Percentiles rank a stretch among this genome's conserved stretches.
Conservation (phyloP, 1,140 invertebrate species). For the fruit fly (Drosophila melanogaster) region Release_6_plus_ISO1_MT NT_037436.4:20744501-20745000, state of each 20-base stretch:
- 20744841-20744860: conserved; percentile 57
- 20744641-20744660: no score
- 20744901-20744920: conserved; percentile 80
- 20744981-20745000: conserved; percentile 39
- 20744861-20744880: conserved; percentile 75
- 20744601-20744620: no score
- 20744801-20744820: conserved; percentile 49
- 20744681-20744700: neutral
- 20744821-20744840: conserved; percentile 10
- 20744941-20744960: conserved; percentile 66
- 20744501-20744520: conserved; percentile 41
- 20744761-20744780: conserved; percentile 8
- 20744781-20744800: conserved; percentile 24
- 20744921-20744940: conserved; percentile 65
- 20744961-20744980: neutral
- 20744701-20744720: neutral
- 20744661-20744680: no score
- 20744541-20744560: neutral
- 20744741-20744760: neutral
- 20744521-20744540: conserved; percentile 1
- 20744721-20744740: conserved; percentile 7
- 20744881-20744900: conserved; percentile 78
- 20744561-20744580: neutral
- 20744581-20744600: no score
- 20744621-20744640: neutral